These are phyloP conservation scores for Plutella xylostella DNA, from an alignment of 2,888 invertebrate species.

Conservation along the genomic window DNA sequence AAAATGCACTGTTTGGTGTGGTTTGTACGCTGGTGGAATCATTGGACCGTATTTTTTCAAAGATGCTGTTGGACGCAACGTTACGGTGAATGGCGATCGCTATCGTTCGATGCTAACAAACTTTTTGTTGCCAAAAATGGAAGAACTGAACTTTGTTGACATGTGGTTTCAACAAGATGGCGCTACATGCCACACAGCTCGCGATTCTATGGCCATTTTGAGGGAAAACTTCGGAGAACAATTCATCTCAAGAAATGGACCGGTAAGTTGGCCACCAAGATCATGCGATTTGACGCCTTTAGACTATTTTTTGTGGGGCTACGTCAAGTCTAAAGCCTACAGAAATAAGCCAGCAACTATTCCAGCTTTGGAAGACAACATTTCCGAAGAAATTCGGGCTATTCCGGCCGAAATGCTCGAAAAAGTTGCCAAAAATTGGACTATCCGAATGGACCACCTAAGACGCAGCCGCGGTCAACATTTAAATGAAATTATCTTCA, in stretches of 20 bases:
- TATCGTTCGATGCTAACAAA: slow-evolving; percentile 20
- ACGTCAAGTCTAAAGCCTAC: not conserved
- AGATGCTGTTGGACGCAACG: slow-evolving; percentile 7
- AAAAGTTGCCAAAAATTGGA: too few species aligned
- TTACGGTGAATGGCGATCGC: slow-evolving; percentile 13
- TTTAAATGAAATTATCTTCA: too few species aligned
- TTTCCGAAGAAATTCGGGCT: not conserved
- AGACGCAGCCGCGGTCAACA: too few species aligned
- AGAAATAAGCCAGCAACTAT: not conserved
- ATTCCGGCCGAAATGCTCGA: too few species aligned
- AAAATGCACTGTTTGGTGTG: slow-evolving; percentile 11
- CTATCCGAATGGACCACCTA: too few species aligned
- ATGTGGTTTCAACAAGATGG: slow-evolving; percentile 18
- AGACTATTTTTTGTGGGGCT: not conserved
- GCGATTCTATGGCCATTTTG: not conserved
- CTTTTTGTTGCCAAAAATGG: slow-evolving; percentile 15
- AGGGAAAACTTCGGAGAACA: not conserved
- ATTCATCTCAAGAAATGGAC: not conserved
- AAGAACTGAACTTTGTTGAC: slow-evolving; percentile 10
- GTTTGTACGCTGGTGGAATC: slow-evolving; percentile 29
- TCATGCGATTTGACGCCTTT: not conserved
- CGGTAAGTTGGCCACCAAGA: not conserved
- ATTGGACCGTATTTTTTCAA: slow-evolving; percentile 27
- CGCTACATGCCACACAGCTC: slow-evolving; percentile 18
- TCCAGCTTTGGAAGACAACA: not conserved